These are phyloP conservation scores for Rostratula benghalensis DNA, from an alignment of 2,113 vertebrate species.

Conservation along the genomic window DNA sequence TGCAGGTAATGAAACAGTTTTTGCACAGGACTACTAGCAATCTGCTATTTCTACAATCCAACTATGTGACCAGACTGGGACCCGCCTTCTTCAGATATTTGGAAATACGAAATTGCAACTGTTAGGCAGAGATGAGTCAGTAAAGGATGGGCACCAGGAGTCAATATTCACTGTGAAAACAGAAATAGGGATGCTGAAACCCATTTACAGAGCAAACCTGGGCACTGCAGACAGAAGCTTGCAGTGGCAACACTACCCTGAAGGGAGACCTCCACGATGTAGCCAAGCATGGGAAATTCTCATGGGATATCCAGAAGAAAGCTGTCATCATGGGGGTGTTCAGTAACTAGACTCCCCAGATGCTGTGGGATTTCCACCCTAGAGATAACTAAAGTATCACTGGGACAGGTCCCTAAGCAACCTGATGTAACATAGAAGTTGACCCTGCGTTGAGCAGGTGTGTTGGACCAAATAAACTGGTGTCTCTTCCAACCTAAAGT, in stretches of 20 bases:
- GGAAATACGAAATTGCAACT: background rate
- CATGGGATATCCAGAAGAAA: background rate
- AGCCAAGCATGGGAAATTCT: background rate
- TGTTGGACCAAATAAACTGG: background rate
- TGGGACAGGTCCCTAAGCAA: background rate
- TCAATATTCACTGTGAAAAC: background rate
- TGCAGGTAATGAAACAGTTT: background rate
- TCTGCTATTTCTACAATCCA: background rate
- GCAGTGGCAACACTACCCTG: fast-evolving
- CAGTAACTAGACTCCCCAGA: background rate
- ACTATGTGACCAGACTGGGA: background rate
- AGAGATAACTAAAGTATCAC: background rate
- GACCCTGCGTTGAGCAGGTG: background rate
- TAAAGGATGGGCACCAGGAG: background rate
- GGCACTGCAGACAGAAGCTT: background rate
- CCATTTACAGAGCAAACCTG: background rate
- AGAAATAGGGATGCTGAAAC: background rate
- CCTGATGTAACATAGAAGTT: fast-evolving
- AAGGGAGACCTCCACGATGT: background rate
- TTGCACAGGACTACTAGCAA: background rate
- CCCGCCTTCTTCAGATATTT: background rate
- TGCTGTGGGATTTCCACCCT: background rate
- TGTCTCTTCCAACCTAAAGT: background rate
- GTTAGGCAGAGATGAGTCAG: background rate
- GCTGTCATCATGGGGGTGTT: background rate